Base-by-base conservation (phyloP, 1,140 invertebrate genomes). In the Octopus sinensis region DNA sequence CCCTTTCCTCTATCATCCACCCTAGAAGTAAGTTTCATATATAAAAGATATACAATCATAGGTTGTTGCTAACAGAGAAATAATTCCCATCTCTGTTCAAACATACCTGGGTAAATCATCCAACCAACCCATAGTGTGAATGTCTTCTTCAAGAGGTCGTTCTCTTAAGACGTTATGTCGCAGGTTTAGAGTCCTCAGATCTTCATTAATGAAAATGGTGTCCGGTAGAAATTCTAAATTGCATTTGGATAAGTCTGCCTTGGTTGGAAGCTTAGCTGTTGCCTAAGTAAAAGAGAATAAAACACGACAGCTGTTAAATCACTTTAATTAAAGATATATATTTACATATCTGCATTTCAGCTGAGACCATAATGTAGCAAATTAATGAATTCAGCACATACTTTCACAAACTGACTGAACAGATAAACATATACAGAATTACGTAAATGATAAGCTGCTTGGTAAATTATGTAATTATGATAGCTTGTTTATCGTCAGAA, bases 151-250 rank as follows among this genome's bases (percentile, higher is more conserved):
- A n/a, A 90, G 87, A 5, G 89, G 90, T 62, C 90, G 80, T 71
- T 88, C 86, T 78, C 87, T 87, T 9, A 91, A 85, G 12, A 85
- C 88, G 81, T 91, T 91, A 80, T 91, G 90, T 23, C 89, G 85
- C 62, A 91, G 85, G 80, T 90, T 90, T 3, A 91, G 86, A 76
- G 88, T 87, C 54, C 86, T 79, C 53, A 91, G 85, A 75, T 89
- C 88, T 53, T 89, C 87, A 80, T 91, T 91, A 81, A 90, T 88
- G 82, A 91, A 91, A 13, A 91, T 84, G 30, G 87, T 89, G 80
- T 91, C 90, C 68, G 90, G 90, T 13, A 91, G 80, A 80, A 90
- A 91, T 83, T 91, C 90, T 77, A 91, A 84, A 83, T 91, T 88
- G 82, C 89, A 90, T 82, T 89, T 89, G 4, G 90, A 91, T 4